Evolutionary conservation across 1,140 invertebrate genomes (phyloP).

Genomic region (Polypedilum pembai): DNA sequence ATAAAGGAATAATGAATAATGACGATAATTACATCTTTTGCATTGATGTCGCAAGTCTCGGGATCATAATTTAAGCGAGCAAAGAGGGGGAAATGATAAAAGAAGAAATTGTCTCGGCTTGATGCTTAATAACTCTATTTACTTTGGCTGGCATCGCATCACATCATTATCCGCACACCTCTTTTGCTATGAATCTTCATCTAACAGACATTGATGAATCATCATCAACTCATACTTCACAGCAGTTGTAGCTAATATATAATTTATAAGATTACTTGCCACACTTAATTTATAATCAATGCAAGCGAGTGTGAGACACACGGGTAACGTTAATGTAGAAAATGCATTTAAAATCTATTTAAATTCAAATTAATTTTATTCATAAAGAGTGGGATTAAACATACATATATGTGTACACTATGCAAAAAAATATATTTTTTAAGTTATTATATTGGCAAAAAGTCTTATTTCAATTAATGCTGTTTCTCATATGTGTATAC

Average conservation of each 20-base stretch:
- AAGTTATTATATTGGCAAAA: slow-evolving; percentile 2
- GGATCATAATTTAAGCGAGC: not conserved
- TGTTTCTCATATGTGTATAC: not conserved
- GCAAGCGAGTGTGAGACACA: not conserved
- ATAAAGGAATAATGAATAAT: slow-evolving; percentile 3
- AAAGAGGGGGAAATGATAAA: not conserved
- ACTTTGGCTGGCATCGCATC: not conserved
- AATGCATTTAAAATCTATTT: slow-evolving; percentile 13
- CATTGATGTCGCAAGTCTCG: slow-evolving; percentile 9
- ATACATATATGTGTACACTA: not conserved
- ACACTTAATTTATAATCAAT: slow-evolving; percentile 19
- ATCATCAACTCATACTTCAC: too few species aligned
- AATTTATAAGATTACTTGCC: too few species aligned
- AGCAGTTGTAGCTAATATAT: too few species aligned
- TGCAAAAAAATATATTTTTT: not conserved
- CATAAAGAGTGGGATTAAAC: not conserved
- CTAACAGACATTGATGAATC: too few species aligned
- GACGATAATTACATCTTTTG: slow-evolving; percentile 11
- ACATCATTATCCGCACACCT: not conserved
- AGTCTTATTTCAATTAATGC: not conserved
- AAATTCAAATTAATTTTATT: slow-evolving; percentile 14
- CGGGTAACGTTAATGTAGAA: not conserved
- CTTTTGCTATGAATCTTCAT: not conserved
- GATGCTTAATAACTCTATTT: not conserved
- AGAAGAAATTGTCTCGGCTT: not conserved